A percentile compares a stretch with the other conserved stretches of the same genome.
These are phyloP conservation scores for Platanista minor DNA, from an alignment of 2,113 vertebrate genomes.

Conservation along the genomic window DNA sequence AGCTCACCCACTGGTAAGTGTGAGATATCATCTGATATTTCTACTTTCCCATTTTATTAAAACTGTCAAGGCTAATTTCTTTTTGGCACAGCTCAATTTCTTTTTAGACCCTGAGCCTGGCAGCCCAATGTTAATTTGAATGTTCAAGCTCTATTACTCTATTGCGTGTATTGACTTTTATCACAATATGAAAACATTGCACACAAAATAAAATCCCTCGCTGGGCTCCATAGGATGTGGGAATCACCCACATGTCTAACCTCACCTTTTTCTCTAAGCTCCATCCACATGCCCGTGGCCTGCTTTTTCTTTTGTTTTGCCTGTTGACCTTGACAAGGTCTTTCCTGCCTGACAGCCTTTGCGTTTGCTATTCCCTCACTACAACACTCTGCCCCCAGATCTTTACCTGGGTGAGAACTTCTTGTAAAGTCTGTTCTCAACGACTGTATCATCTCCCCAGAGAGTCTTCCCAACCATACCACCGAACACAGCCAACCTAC, in stretches of 20 bases:
- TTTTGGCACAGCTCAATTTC: background rate
- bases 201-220: background rate
- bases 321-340: background rate
- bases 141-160: background rate
- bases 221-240: background rate
- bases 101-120: background rate
- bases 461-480: background rate
- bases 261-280: background rate
- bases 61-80: background rate
- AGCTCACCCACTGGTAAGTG: background rate
- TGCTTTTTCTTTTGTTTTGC: background rate
- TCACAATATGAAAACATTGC: background rate
- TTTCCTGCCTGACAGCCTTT: background rate
- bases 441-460: background rate
- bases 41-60: conserved; percentile 18
- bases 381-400: background rate
- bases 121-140: background rate
- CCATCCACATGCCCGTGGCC: accelerated
- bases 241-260: background rate
- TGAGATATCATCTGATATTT: background rate
- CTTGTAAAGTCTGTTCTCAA: background rate
- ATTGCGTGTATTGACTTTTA: background rate
- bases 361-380: background rate
- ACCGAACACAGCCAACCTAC: background rate
- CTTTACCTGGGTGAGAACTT: background rate